Conservation (phyloP, 2,113 vertebrate species). For the Sturnus vulgaris region DNA sequence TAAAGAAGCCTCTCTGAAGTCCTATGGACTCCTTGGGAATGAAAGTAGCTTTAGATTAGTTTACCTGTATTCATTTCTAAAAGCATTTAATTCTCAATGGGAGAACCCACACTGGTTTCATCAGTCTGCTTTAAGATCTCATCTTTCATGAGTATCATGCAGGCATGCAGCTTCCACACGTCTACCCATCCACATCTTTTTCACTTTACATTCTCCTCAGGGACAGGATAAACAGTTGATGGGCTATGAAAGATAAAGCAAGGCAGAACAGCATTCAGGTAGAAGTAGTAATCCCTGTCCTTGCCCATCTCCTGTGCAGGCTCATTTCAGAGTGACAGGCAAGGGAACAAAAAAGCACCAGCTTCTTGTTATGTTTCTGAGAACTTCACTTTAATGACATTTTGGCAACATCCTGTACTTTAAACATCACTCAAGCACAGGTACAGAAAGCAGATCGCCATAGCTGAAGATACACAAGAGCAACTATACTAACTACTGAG, state of each 20-base stretch:
- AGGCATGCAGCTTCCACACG: background rate
- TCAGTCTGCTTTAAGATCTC: background rate
- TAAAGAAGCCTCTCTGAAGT: background rate
- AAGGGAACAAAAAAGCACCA: background rate
- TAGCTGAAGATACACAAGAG: slow-evolving; percentile 26
- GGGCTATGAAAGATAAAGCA: background rate
- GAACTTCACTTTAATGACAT: slow-evolving; percentile 54
- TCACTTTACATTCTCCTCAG: background rate
- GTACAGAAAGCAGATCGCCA: slow-evolving; percentile 32
- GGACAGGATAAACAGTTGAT: background rate
- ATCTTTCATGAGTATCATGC: background rate
- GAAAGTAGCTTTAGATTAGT: background rate
- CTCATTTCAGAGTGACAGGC: background rate
- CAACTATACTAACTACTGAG: background rate
- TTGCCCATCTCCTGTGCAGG: background rate
- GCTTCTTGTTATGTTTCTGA: background rate
- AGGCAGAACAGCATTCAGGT: background rate
- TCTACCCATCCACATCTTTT: background rate
- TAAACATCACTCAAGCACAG: slow-evolving; percentile 41
- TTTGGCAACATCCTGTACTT: slow-evolving; percentile 54
- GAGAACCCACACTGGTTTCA: background rate
- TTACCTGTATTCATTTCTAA: slow-evolving; percentile 6
- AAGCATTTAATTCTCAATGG: background rate
- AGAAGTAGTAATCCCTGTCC: background rate
- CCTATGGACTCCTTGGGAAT: background rate